Evolutionary conservation across 2,113 vertebrate genomes (phyloP).

Genomic region (Pitta sordida): DNA sequence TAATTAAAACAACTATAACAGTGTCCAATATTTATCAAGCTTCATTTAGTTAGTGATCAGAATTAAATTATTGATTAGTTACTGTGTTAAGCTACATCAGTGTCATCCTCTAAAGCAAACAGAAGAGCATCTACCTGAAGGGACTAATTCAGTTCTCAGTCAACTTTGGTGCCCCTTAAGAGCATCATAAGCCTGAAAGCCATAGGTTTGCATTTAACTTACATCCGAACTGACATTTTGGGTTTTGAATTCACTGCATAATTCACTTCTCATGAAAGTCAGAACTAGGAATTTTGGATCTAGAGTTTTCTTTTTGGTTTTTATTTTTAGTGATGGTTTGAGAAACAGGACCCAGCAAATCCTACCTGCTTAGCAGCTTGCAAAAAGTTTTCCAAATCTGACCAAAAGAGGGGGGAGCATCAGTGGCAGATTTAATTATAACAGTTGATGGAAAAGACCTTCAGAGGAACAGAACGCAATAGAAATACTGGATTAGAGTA

Average conservation of each 20-base stretch:
- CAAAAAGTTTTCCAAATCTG: neutral
- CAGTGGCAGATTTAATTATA: neutral
- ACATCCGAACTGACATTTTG: neutral
- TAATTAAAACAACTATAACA: conserved; percentile 46
- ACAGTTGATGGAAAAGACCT: neutral
- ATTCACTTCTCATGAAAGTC: neutral
- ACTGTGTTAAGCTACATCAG: neutral
- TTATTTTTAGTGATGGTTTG: neutral
- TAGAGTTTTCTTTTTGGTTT: neutral
- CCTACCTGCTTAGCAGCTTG: neutral
- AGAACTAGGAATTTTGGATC: neutral
- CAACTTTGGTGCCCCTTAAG: neutral
- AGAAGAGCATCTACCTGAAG: neutral
- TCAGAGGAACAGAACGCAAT: neutral
- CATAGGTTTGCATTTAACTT: neutral
- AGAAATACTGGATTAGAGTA: neutral
- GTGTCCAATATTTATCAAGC: conserved; percentile 28
- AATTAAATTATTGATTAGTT: conserved; percentile 49
- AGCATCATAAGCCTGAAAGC: neutral
- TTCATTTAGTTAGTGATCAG: conserved; percentile 42
- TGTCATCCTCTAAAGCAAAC: neutral
- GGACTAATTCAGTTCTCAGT: neutral
- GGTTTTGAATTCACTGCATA: neutral
- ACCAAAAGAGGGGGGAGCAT: neutral
- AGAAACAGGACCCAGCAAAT: neutral